Evolutionary conservation across 2,888 invertebrate species (phyloP), one percentile per base, ranked within the genome.

Genomic region (Lacanobia wlatinum): DNA sequence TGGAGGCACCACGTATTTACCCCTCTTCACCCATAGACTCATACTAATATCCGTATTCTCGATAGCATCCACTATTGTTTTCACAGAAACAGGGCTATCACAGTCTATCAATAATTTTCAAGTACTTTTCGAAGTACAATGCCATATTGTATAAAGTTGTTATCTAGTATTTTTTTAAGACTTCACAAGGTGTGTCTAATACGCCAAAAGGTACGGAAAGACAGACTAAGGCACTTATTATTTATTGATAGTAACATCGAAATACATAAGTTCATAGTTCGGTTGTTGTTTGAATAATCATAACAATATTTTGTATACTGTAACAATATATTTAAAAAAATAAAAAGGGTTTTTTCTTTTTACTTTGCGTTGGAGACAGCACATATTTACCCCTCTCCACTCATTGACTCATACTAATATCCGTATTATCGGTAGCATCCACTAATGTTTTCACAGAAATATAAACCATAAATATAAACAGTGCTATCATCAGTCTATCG

Each of bases 381-480:
- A 64, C 55, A 73, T 92, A 92, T 56, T 89, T 90, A 0, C 90
- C 91, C 28, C 83, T 85, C 67, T 90, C 90, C 5, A 90, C 60
- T 92, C 93, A 92, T 0, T 91, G 91, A 52, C 90, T 91, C 65
- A 88, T 87, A 56, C 81, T 88, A 3, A 90, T 90, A 72, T 91
- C 83, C 0, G 92, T 92, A 40, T 85, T 87, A n/a, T 84, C 82
- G 0, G 92, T 90, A 4, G 85, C 93, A 71, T 92, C 92, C 0
- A 83, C 7, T 0, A 92, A 3, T 12, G 89, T 89, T 18, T 78
- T 87, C 0, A 75, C 66, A 3, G 87, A 71, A 3, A 91, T 78
- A 63, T 83, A 83, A 0, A 89, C 62, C n/a, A 93, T 72, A 14
- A 90, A 53, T 1, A 91, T 65, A 4, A 80, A 72, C 4, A 92